phyloP scores from a whole-genome alignment of 2,797 vertebrate species.

The Echeneis naucrates region DNA sequence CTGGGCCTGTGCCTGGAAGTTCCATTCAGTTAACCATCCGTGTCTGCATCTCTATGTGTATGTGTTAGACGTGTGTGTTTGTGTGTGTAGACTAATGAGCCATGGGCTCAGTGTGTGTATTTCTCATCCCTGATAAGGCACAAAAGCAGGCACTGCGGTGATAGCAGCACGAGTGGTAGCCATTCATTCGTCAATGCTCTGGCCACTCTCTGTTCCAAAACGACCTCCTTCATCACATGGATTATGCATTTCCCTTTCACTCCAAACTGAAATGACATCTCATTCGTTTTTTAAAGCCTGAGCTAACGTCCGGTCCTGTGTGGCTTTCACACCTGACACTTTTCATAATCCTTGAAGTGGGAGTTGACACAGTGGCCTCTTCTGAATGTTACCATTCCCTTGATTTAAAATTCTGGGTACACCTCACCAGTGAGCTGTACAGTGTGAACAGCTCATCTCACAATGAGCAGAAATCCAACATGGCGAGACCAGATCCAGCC shows the following conservation, averaged over 20 bases:
- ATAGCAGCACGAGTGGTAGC: conserved; percentile 1
- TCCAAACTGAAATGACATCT: conserved; percentile 47
- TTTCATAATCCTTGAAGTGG: conserved; percentile 39
- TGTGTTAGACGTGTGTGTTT: neutral
- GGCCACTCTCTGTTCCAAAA: conserved; percentile 37
- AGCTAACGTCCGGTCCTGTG: conserved; percentile 38
- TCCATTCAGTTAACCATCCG: too few relatives aligned
- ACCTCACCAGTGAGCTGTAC: conserved; percentile 11
- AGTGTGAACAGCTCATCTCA: conserved; percentile 8
- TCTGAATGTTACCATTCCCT: neutral
- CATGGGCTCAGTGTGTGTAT: conserved; percentile 38
- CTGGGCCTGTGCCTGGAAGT: too few relatives aligned
- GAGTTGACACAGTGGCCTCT: conserved; percentile 1
- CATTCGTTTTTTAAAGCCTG: conserved; percentile 47
- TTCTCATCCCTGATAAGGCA: conserved; percentile 61
- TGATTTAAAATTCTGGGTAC: conserved; percentile 20
- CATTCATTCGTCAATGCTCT: conserved; percentile 62
- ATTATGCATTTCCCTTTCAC: conserved; percentile 55
- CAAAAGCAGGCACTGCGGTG: conserved; percentile 25
- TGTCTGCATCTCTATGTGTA: neutral
- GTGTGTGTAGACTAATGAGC: conserved; percentile 51
- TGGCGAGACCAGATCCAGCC: neutral
- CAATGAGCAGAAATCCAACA: conserved; percentile 13
- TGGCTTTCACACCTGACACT: conserved; percentile 36
- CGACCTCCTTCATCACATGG: conserved; percentile 66